Evolutionary conservation across 1,140 invertebrate genomes (phyloP).

Genomic region (Micrasema longulum): DNA sequence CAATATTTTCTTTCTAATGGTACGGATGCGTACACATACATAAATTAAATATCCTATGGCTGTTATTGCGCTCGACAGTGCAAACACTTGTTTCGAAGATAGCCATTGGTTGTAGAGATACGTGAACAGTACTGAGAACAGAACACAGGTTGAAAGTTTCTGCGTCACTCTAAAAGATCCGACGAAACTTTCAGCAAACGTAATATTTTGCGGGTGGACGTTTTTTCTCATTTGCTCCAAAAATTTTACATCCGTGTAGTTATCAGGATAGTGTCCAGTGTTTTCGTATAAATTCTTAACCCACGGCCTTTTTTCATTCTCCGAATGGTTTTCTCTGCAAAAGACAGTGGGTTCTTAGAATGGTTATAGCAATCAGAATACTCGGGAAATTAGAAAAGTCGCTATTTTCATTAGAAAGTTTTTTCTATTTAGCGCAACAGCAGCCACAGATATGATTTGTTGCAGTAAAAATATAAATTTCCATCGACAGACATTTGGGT

Average conservation of each 20-base stretch:
- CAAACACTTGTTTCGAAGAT: constrained; percentile 72
- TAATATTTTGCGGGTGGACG: constrained; percentile 79
- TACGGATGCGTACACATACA: constrained; percentile 53
- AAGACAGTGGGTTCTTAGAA: constrained; percentile 29
- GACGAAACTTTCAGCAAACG: constrained; percentile 74
- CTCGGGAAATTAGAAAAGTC: no score
- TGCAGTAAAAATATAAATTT: no score
- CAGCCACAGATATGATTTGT: no score
- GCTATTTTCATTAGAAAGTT: no score
- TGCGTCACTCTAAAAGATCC: constrained; percentile 80
- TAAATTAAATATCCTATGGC: constrained; percentile 64
- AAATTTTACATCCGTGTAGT: constrained; percentile 90
- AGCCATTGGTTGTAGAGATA: constrained; percentile 78
- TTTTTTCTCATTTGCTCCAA: constrained; percentile 89
- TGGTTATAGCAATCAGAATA: no score
- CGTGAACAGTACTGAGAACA: constrained; percentile 82
- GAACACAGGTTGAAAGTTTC: constrained; percentile 79
- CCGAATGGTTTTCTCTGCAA: constrained; percentile 41
- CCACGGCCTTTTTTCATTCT: constrained; percentile 72
- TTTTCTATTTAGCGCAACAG: no score
- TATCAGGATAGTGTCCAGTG: constrained; percentile 84
- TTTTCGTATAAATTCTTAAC: constrained; percentile 91
- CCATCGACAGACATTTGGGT: no score
- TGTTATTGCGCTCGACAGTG: constrained; percentile 68
- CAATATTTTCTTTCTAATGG: not conserved